phyloP scores from a whole-genome alignment of 2,797 vertebrate genomes.

The Chrysocyon brachyurus region DNA sequence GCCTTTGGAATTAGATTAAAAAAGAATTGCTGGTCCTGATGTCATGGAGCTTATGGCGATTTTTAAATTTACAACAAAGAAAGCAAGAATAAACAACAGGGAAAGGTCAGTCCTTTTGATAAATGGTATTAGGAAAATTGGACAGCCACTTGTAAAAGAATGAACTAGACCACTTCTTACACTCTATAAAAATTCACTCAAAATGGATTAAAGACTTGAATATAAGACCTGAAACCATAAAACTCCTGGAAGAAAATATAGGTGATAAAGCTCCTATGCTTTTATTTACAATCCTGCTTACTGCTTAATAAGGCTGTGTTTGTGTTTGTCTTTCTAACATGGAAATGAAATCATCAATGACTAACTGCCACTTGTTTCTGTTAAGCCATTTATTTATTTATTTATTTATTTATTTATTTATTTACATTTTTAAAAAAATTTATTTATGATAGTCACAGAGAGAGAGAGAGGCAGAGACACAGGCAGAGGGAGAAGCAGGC shows the following conservation, averaged over 20 bases:
- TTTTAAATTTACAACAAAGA: not conserved
- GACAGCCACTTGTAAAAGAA: not conserved
- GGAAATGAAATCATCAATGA: not conserved
- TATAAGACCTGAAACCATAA: not conserved
- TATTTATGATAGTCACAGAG: no score
- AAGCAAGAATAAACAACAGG: not conserved
- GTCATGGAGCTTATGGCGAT: not conserved
- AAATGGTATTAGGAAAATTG: not conserved
- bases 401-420: no score
- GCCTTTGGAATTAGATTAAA: not conserved
- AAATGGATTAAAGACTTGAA: not conserved
- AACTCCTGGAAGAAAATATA: not conserved
- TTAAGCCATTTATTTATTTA: no score
- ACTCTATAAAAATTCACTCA: not conserved
- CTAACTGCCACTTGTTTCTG: not conserved
- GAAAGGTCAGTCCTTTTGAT: not conserved
- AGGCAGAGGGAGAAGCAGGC: no score
- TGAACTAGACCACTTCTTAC: not conserved
- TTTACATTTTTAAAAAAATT: no score
- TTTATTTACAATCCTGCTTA: constrained; percentile 35
- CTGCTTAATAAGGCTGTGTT: constrained; percentile 9
- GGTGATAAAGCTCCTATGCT: not conserved
- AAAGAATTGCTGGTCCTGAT: not conserved
- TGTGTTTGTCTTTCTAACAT: constrained; percentile 37
- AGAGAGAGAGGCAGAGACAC: no score